Evolutionary conservation across 2,797 vertebrate species (phyloP).

Genomic region (Acrossocheilus wenchowensis): DNA sequence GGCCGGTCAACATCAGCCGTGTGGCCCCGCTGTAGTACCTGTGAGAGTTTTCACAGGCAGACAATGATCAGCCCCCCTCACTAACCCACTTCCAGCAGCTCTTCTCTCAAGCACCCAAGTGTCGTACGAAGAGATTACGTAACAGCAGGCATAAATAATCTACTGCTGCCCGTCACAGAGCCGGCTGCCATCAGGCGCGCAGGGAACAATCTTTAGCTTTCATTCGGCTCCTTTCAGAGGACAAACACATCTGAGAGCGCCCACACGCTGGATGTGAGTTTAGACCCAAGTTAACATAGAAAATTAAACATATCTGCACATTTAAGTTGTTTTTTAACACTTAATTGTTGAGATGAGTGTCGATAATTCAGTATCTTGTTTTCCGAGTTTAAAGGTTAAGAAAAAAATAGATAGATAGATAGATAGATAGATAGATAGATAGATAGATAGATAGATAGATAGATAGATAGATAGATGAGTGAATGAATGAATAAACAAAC

Average conservation of each 20-base stretch:
- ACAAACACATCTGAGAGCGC: slow-evolving; percentile 21
- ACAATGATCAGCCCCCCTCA: slow-evolving; percentile 1
- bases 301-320: neutral
- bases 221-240: slow-evolving; percentile 30
- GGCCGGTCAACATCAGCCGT: neutral
- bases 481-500: no score
- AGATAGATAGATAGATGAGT: no score
- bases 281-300: neutral
- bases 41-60: neutral
- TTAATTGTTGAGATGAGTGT: neutral
- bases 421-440: no score
- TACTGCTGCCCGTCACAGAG: slow-evolving; percentile 56
- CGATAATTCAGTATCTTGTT: neutral
- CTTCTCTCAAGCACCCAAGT: slow-evolving; percentile 72
- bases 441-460: neutral
- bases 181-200: slow-evolving; percentile 20
- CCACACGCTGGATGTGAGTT: neutral
- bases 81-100: slow-evolving; percentile 59
- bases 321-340: neutral
- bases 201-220: slow-evolving; percentile 40
- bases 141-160: slow-evolving; percentile 72
- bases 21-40: slow-evolving; percentile 4
- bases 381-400: neutral
- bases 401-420: neutral
- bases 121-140: slow-evolving; percentile 75